A percentile compares a stretch with the other conserved stretches of the same genome.
Evolutionary conservation across 1,140 invertebrate genomes (phyloP).

Genomic region (Triops cancriformis): DNA sequence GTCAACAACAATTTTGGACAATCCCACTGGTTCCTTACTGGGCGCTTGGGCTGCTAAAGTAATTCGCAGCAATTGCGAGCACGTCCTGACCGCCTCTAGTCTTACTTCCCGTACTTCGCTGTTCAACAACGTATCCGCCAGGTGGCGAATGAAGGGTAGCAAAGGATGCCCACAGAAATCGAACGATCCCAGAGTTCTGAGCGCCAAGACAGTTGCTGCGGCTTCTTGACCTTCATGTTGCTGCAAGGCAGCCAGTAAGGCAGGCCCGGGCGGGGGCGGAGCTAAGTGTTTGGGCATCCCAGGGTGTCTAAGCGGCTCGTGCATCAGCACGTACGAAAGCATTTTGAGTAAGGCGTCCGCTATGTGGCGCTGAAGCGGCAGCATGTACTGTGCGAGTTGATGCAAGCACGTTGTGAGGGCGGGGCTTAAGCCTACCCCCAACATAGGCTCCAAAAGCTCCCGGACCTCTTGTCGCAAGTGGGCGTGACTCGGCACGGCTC

Average conservation of each 20-base stretch:
- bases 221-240: constrained; percentile 19
- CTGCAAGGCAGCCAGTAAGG: constrained; percentile 5
- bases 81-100: constrained; percentile 88
- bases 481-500: constrained; percentile 59
- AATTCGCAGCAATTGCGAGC: constrained; percentile 68
- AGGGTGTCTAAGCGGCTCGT: constrained; percentile 69
- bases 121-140: constrained; percentile 85
- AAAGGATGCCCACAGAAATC: constrained; percentile 89
- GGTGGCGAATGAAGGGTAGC: constrained; percentile 85
- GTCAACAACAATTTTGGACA: constrained; percentile 76
- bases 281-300: constrained; percentile 35
- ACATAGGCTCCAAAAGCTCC: constrained; percentile 82
- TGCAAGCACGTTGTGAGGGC: constrained; percentile 81
- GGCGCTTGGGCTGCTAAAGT: constrained; percentile 28
- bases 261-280: background rate
- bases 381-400: constrained; percentile 80
- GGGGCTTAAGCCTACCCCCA: constrained; percentile 80
- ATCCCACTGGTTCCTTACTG: constrained; percentile 46
- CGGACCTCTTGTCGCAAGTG: constrained; percentile 65
- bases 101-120: constrained; percentile 86
- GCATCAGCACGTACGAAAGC: constrained; percentile 69
- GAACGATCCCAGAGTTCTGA: constrained; percentile 89
- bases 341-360: constrained; percentile 68
- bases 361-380: constrained; percentile 77
- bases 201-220: constrained; percentile 75